Evolutionary conservation across 2,113 vertebrate species (phyloP).

Genomic region (Archocentrus centrarchus): DNA sequence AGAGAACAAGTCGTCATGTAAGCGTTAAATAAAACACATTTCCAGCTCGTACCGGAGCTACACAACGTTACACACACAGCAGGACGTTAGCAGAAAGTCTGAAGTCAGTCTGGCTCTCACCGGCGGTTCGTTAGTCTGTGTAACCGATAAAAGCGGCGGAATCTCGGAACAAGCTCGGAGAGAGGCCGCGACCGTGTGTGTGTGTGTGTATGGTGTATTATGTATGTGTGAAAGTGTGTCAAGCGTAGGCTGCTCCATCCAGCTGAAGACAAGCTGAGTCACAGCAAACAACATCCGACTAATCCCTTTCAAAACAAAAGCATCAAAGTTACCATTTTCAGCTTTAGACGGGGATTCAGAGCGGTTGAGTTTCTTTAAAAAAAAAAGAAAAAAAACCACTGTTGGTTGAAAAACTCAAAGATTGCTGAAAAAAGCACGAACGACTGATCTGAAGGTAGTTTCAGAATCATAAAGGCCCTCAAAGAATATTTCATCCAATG

Average conservation of each 20-base stretch:
- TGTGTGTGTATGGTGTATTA: not conserved
- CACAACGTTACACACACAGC: not conserved
- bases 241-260: not conserved
- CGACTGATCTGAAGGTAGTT: too few relatives aligned
- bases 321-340: not conserved
- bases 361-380: not conserved
- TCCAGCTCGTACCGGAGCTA: not conserved
- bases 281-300: not conserved
- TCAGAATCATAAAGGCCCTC: too few relatives aligned
- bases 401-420: too few relatives aligned
- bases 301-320: slow-evolving; percentile 22
- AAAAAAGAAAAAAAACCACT: too few relatives aligned
- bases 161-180: not conserved
- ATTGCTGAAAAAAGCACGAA: too few relatives aligned
- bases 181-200: slow-evolving; percentile 28
- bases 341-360: not conserved
- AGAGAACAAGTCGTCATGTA: slow-evolving; percentile 14
- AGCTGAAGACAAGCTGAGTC: not conserved
- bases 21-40: not conserved
- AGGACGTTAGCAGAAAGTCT: accelerated
- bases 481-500: too few relatives aligned
- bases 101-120: not conserved
- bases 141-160: not conserved
- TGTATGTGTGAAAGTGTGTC: slow-evolving; percentile 24
- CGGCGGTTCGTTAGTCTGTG: not conserved